Conservation (phyloP, 2,113 vertebrate species). For the Lamprotornis superbus region DNA sequence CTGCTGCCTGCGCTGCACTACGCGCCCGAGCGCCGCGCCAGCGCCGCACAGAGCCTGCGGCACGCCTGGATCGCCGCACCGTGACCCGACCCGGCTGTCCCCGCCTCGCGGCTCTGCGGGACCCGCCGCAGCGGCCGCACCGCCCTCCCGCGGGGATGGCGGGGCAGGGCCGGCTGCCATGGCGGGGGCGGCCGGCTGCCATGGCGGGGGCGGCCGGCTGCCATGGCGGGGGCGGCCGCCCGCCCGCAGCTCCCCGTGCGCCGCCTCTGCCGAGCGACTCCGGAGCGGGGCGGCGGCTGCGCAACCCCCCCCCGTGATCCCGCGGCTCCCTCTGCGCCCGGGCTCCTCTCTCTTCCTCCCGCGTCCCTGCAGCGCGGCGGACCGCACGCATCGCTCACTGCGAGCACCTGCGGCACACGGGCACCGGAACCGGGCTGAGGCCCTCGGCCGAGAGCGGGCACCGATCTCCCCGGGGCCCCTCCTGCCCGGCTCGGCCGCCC, state of each 20-base stretch:
- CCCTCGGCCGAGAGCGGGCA: background rate
- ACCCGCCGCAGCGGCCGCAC: background rate
- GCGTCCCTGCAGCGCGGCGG: background rate
- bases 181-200: background rate
- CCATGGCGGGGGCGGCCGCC: background rate
- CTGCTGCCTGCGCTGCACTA: conserved; percentile 79
- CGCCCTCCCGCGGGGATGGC: background rate
- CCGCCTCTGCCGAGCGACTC: too few species aligned
- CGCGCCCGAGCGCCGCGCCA: conserved; percentile 74
- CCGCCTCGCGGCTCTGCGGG: background rate
- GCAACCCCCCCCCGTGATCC: too few species aligned
- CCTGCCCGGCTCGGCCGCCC: background rate
- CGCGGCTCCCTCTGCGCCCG: background rate
- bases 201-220: background rate
- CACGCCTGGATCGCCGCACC: conserved; percentile 78
- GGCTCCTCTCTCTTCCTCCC: background rate
- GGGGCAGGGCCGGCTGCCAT: background rate
- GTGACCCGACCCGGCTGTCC: background rate
- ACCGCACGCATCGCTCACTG: background rate
- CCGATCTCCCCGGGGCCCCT: too few species aligned
- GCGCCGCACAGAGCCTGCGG: conserved; percentile 78
- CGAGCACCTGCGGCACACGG: too few species aligned
- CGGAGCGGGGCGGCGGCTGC: too few species aligned
- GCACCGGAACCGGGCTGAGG: background rate
- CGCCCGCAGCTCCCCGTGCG: too few species aligned